These are phyloP conservation scores for Temnothorax curvispinosus DNA, from an alignment of 1,140 invertebrate genomes.

Conservation along the genomic window DNA sequence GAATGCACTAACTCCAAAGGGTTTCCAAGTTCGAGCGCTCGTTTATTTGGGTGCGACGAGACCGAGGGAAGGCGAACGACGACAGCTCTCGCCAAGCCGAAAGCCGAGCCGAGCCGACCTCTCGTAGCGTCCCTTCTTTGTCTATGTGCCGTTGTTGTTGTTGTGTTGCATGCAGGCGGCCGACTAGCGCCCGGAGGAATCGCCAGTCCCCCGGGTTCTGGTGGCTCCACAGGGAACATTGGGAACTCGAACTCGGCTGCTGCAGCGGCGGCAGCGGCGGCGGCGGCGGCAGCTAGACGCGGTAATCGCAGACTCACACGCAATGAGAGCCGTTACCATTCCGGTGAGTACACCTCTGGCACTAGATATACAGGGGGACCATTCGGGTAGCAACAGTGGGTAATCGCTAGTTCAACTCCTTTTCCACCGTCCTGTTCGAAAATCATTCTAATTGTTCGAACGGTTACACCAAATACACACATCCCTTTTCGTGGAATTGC, in stretches of 20 bases:
- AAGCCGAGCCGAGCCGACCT: background rate
- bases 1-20: background rate
- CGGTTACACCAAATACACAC: background rate
- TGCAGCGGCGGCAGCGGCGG: conserved; percentile 38
- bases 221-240: conserved; percentile 85
- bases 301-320: conserved; percentile 95
- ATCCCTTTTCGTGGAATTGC: background rate
- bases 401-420: background rate
- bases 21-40: background rate
- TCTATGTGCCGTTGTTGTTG: conserved; percentile 82
- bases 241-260: conserved; percentile 85
- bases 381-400: background rate
- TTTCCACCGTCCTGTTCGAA: background rate
- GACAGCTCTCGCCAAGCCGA: background rate
- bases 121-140: conserved; percentile 73
- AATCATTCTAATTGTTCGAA: background rate
- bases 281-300: conserved; percentile 87
- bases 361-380: background rate
- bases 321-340: conserved; percentile 98
- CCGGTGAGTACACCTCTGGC: conserved; percentile 89
- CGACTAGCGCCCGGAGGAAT: conserved; percentile 83
- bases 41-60: conserved; percentile 24
- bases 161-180: conserved; percentile 85
- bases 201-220: conserved; percentile 84
- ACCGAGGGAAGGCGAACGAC: conserved; percentile 11